phyloP scores from a whole-genome alignment of 1,140 invertebrate genomes.

The Drosophila mayri region DNA sequence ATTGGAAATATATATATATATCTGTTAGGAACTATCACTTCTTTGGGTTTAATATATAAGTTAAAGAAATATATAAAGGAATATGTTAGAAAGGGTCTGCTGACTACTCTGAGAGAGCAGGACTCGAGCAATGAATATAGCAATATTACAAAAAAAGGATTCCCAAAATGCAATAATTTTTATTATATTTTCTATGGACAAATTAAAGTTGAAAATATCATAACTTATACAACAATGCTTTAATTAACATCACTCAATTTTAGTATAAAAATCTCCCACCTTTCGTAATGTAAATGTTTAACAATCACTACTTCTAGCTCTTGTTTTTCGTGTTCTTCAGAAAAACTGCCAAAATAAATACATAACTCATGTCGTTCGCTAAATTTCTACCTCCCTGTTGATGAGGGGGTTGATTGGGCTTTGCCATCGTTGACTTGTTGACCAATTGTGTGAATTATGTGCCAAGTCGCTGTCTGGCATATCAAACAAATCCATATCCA shows the following conservation, averaged over 20 bases:
- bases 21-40: no score
- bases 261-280: background rate
- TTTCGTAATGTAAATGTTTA: no score
- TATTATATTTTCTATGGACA: no score
- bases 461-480: conserved; percentile 55
- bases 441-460: conserved; percentile 73
- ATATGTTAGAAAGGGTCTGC: no score
- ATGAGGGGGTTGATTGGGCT: conserved; percentile 2
- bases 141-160: no score
- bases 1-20: background rate
- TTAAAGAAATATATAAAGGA: background rate
- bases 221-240: no score
- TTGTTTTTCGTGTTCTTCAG: background rate
- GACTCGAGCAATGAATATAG: no score
- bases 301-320: background rate
- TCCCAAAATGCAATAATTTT: no score
- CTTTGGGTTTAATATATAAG: background rate
- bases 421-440: conserved; percentile 42
- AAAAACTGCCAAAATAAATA: conserved; percentile 35
- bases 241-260: no score
- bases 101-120: no score
- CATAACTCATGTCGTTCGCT: conserved; percentile 32
- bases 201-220: no score
- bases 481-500: conserved; percentile 48
- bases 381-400: conserved; percentile 6